Evolutionary conservation across 2,888 invertebrate species (phyloP).

Genomic region (Euzetes globulus): DNA sequence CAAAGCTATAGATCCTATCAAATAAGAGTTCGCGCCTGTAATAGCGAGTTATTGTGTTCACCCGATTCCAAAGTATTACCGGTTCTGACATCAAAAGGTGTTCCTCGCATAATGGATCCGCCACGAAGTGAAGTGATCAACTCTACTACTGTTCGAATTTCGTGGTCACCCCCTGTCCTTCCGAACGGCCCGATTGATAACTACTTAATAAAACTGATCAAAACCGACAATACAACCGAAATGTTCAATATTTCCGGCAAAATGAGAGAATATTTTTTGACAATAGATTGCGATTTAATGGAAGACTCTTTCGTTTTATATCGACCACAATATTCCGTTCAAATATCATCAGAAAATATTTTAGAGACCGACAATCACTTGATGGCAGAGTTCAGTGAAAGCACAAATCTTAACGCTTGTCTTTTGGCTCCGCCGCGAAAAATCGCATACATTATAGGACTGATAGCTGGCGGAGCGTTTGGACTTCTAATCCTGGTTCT

Average conservation of each 20-base stretch:
- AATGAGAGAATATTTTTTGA: background rate
- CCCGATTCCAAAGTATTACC: slow-evolving; percentile 19
- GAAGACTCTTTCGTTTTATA: background rate
- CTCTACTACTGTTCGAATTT: slow-evolving; percentile 35
- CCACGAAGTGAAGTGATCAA: slow-evolving; percentile 37
- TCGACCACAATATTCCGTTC: background rate
- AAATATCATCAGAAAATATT: background rate
- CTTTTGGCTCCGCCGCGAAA: background rate
- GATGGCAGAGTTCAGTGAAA: background rate
- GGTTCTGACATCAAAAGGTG: slow-evolving; percentile 33
- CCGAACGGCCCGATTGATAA: slow-evolving; percentile 37
- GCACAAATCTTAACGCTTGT: slow-evolving; percentile 1
- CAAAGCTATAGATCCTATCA: slow-evolving; percentile 32
- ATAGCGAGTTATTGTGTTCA: slow-evolving; percentile 32
- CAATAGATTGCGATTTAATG: background rate
- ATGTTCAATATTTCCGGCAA: background rate
- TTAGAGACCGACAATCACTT: background rate
- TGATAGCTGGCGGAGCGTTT: slow-evolving; percentile 28
- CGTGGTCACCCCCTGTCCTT: slow-evolving; percentile 31
- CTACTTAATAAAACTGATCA: slow-evolving; percentile 16
- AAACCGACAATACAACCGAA: background rate
- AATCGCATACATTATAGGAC: slow-evolving; percentile 14
- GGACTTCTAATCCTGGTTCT: slow-evolving; percentile 18
- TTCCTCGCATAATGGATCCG: slow-evolving; percentile 36
- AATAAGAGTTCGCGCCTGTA: slow-evolving; percentile 37